Percentiles rank a stretch among this genome's conserved stretches.
These are phyloP conservation scores for Himalopsyche kuldschensis DNA, from an alignment of 2,888 invertebrate genomes.

Conservation along the genomic window DNA sequence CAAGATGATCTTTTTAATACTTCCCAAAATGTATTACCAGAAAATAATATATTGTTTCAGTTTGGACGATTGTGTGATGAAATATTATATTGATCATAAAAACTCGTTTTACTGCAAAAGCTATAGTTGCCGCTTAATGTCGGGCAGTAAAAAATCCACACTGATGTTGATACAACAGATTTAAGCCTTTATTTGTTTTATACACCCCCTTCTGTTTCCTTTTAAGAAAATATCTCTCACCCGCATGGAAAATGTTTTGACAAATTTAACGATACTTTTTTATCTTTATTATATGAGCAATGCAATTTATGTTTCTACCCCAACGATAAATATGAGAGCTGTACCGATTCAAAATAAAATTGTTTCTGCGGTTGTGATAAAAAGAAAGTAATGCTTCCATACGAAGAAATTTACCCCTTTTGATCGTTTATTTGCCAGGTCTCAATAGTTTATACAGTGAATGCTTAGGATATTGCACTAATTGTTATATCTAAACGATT, in stretches of 20 bases:
- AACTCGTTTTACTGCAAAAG: slow-evolving; percentile 19
- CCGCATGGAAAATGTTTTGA: background rate
- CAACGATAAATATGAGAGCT: background rate
- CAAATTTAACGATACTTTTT: background rate
- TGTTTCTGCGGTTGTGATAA: background rate
- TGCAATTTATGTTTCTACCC: background rate
- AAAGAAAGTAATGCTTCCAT: background rate
- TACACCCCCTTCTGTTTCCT: background rate
- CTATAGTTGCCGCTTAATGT: slow-evolving; percentile 24
- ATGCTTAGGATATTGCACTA: no score
- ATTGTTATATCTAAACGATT: no score
- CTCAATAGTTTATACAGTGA: no score
- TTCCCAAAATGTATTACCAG: background rate
- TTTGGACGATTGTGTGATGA: slow-evolving; percentile 25
- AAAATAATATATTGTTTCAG: slow-evolving; percentile 9
- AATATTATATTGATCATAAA: slow-evolving; percentile 39
- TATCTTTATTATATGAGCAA: background rate
- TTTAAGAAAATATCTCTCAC: background rate
- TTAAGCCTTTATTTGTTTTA: slow-evolving; percentile 18
- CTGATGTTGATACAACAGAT: slow-evolving; percentile 25
- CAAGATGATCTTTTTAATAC: slow-evolving; percentile 17
- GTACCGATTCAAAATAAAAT: background rate
- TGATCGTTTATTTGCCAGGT: no score
- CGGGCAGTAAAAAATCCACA: slow-evolving; percentile 18
- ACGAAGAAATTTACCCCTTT: no score